Conservation (phyloP, 2,797 vertebrate genomes). For the Ptychadena robeensis region DNA sequence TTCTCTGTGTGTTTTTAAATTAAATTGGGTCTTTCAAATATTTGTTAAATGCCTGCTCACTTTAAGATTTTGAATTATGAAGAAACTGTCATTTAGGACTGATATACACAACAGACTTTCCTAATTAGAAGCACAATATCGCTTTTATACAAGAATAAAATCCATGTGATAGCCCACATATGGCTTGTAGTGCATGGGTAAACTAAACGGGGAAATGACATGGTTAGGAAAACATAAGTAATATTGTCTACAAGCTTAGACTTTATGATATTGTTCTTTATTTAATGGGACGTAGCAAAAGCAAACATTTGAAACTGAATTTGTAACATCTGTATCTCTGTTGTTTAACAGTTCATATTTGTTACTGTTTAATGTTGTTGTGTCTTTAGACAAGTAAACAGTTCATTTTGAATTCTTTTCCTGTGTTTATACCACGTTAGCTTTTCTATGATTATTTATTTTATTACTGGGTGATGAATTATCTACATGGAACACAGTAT, state of each 20-base stretch:
- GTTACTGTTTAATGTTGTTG: constrained; percentile 15
- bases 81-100: background rate
- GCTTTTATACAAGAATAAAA: background rate
- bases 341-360: constrained; percentile 32
- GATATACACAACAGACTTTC: background rate
- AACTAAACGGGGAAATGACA: background rate
- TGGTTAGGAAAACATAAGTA: background rate
- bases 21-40: background rate
- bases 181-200: background rate
- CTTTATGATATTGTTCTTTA: background rate
- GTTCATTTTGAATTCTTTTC: constrained; percentile 17
- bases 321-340: constrained; percentile 29
- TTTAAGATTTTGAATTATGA: background rate
- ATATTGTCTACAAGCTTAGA: background rate
- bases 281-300: background rate
- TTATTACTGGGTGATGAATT: background rate
- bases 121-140: background rate
- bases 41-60: background rate
- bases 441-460: constrained; percentile 2
- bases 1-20: background rate
- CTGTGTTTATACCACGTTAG: background rate
- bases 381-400: constrained; percentile 45
- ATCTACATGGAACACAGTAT: background rate
- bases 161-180: background rate
- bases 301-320: background rate